These are phyloP conservation scores for Pogonomyrmex californicus DNA, from an alignment of 1,140 invertebrate species.

Conservation along the genomic window DNA sequence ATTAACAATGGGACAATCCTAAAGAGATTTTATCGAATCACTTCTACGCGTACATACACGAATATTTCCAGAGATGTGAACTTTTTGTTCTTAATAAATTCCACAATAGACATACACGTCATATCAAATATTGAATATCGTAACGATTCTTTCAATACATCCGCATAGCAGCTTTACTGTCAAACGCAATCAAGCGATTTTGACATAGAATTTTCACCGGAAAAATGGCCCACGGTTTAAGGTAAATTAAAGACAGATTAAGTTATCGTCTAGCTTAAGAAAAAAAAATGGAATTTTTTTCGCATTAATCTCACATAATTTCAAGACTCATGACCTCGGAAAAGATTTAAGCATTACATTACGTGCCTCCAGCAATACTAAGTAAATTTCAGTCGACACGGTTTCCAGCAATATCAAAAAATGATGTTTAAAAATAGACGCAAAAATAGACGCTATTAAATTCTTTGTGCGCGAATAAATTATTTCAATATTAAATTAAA, in stretches of 20 bases:
- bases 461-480: background rate
- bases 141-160: background rate
- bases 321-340: background rate
- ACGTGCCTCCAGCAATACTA: background rate
- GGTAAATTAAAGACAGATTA: constrained; percentile 22
- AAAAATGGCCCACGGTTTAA: background rate
- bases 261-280: background rate
- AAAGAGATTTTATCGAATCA: constrained; percentile 40
- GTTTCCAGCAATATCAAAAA: background rate
- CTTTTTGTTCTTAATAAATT: constrained; percentile 42
- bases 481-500: constrained; percentile 10
- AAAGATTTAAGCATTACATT: constrained; percentile 16
- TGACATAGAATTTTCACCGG: background rate
- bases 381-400: constrained; percentile 2
- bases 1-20: background rate
- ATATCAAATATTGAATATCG: constrained; percentile 8
- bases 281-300: background rate
- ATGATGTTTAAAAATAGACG: background rate
- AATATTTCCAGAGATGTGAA: constrained; percentile 19
- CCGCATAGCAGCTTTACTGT: background rate
- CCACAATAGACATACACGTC: background rate
- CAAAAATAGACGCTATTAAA: constrained; percentile 24
- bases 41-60: background rate
- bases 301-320: background rate
- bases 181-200: background rate